Conservation (phyloP, 2,113 vertebrate species). For the Nerophis lumbriciformis region DNA sequence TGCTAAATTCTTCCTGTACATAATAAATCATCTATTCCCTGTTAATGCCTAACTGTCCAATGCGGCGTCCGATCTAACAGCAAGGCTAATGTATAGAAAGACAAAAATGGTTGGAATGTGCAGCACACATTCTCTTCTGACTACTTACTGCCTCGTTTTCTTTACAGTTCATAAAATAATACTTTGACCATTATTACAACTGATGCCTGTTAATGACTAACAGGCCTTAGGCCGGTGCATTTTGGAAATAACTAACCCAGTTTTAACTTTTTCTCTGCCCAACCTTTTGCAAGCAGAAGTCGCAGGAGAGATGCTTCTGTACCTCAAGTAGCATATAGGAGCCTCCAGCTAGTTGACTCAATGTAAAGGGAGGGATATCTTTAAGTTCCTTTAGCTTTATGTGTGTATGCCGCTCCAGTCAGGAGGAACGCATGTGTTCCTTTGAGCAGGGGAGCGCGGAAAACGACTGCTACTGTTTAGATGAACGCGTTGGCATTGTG, state of each 20-base stretch:
- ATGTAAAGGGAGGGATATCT: slow-evolving; percentile 25
- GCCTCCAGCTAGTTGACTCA: slow-evolving; percentile 6
- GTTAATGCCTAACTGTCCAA: slow-evolving; percentile 64
- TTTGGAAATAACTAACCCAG: slow-evolving; percentile 56
- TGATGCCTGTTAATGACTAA: slow-evolving; percentile 9
- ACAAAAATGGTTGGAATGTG: slow-evolving; percentile 1
- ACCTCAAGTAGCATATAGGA: slow-evolving; percentile 10
- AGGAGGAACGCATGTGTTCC: slow-evolving; percentile 63
- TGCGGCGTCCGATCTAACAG: slow-evolving; percentile 10
- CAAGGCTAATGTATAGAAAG: slow-evolving; percentile 8
- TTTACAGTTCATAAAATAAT: not conserved
- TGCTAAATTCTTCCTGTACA: slow-evolving; percentile 12
- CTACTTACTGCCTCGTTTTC: not conserved
- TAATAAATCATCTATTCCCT: slow-evolving; percentile 72
- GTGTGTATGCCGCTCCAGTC: slow-evolving; percentile 35
- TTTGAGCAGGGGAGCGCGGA: slow-evolving; percentile 33
- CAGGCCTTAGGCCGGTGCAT: slow-evolving; percentile 1
- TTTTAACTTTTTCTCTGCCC: slow-evolving; percentile 41
- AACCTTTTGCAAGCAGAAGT: slow-evolving; percentile 46
- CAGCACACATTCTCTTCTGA: not conserved
- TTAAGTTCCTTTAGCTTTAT: slow-evolving; percentile 39
- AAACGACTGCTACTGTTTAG: slow-evolving; percentile 50
- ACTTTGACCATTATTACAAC: not conserved
- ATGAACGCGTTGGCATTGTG: slow-evolving; percentile 20
- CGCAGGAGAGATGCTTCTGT: slow-evolving; percentile 22